Conservation (phyloP, 2,113 vertebrate species). For the Pseudopipra pipra region DNA sequence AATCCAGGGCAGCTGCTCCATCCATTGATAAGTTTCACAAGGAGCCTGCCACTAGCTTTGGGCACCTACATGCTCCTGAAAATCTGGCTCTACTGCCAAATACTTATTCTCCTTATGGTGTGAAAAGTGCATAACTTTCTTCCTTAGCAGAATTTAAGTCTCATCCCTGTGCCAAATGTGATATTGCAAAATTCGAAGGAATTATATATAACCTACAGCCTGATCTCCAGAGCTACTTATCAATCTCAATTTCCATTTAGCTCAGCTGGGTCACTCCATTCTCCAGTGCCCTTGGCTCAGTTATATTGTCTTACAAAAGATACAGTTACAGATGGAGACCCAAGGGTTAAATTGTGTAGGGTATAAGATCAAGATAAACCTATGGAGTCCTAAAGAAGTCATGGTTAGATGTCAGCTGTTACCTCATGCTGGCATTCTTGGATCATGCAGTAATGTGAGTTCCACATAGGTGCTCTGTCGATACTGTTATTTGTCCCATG, state of each 20-base stretch:
- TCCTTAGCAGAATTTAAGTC: not conserved
- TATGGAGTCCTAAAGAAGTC: not conserved
- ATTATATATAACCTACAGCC: not conserved
- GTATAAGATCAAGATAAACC: not conserved
- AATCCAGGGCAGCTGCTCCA: not conserved
- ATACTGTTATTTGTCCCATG: not conserved
- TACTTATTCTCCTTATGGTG: not conserved
- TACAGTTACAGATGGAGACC: not conserved
- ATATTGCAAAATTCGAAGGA: not conserved
- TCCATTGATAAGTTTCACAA: not conserved
- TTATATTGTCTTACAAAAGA: not conserved
- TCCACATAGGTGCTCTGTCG: not conserved
- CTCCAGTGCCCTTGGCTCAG: not conserved
- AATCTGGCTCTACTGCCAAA: not conserved
- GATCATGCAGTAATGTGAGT: not conserved
- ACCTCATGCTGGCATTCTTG: not conserved
- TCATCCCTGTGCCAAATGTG: not conserved
- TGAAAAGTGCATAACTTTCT: not conserved
- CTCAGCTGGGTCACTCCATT: not conserved
- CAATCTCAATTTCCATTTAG: not conserved
- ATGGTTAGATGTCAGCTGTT: not conserved
- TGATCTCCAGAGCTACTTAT: not conserved
- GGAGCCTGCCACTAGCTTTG: not conserved
- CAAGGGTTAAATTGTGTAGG: not conserved
- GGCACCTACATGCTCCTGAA: not conserved